Conservation (phyloP, 2,113 vertebrate species). For the Gallinago media region DNA sequence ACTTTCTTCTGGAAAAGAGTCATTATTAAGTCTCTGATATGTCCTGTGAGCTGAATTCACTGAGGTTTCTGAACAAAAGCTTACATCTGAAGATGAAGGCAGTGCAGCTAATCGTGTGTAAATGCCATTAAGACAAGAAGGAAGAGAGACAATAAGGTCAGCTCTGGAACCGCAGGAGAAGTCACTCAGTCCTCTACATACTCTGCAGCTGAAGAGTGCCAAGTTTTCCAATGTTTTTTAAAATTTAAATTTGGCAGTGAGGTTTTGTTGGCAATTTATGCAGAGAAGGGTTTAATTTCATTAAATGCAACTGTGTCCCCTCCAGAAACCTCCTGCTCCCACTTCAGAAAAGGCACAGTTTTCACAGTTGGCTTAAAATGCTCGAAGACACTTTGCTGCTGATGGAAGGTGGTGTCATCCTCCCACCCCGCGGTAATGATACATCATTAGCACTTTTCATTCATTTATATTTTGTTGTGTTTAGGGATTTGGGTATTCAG, state of each 20-base stretch:
- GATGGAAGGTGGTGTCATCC: not conserved
- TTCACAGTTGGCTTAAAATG: not conserved
- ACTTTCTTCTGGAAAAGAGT: not conserved
- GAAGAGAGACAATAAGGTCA: not conserved
- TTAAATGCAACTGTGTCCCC: not conserved
- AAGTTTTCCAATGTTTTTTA: not conserved
- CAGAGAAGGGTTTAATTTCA: not conserved
- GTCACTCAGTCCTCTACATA: not conserved
- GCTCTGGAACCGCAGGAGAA: not conserved
- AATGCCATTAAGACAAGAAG: not conserved
- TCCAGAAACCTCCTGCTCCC: not conserved
- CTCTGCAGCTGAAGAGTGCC: no score
- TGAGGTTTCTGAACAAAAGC: not conserved
- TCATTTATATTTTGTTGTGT: constrained; percentile 82
- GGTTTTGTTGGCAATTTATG: not conserved
- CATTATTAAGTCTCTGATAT: not conserved
- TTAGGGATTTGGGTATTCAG: constrained; percentile 76
- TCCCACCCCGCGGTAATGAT: constrained; percentile 55
- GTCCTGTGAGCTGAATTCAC: not conserved
- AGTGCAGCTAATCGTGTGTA: not conserved
- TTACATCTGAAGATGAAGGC: not conserved
- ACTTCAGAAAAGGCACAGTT: not conserved
- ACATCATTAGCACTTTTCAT: constrained; percentile 75
- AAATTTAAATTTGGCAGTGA: not conserved
- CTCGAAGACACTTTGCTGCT: not conserved